These are phyloP conservation scores for Orgyia antiqua DNA, from an alignment of 2,888 invertebrate species.

Conservation along the genomic window DNA sequence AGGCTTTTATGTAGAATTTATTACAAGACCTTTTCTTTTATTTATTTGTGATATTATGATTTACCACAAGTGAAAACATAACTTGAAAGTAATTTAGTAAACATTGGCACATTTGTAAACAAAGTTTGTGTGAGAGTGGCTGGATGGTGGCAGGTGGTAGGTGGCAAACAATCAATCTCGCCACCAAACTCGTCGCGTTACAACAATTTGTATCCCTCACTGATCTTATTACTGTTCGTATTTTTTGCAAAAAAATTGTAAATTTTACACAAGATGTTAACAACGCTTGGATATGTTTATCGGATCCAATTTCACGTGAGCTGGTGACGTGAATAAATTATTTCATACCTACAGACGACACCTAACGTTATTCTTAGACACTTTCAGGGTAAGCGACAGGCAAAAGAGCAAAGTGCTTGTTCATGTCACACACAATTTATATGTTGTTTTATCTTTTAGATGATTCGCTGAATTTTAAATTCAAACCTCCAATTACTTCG, in stretches of 20 bases:
- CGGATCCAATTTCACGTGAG: not conserved
- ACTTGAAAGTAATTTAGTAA: too few relatives aligned
- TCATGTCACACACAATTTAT: too few relatives aligned
- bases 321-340: not conserved
- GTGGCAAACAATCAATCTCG: conserved; percentile 13
- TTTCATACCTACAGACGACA: not conserved
- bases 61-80: too few relatives aligned
- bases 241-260: conserved; percentile 1
- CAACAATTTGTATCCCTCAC: conserved; percentile 12
- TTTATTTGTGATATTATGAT: too few relatives aligned
- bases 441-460: too few relatives aligned
- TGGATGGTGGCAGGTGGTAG: not conserved
- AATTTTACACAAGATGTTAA: not conserved
- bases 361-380: too few relatives aligned
- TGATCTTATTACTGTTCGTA: conserved; percentile 16
- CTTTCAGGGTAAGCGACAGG: too few relatives aligned
- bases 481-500: too few relatives aligned
- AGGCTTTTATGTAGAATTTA: too few relatives aligned
- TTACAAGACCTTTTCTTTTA: too few relatives aligned
- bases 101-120: conserved; percentile 1
- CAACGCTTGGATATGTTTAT: not conserved
- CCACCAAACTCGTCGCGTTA: conserved; percentile 3
- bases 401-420: too few relatives aligned
- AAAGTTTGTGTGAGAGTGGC: not conserved
- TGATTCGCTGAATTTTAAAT: too few relatives aligned